Evolutionary conservation across 2,888 invertebrate species (phyloP).

Genomic region (Latrodectus elegans): DNA sequence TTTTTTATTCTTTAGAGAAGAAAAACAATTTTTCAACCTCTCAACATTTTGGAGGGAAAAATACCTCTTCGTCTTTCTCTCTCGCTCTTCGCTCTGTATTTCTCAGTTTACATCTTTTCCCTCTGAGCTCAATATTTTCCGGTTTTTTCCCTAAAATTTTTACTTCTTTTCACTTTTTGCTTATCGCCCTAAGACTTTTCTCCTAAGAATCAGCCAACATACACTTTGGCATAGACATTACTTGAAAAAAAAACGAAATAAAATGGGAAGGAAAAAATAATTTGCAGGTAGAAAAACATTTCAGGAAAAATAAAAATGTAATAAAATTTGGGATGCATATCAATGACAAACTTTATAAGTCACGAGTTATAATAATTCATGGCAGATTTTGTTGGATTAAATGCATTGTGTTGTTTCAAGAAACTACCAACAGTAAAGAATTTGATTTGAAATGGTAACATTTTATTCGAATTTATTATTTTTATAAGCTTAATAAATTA

Average conservation of each 20-base stretch:
- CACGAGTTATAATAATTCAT: too few relatives aligned
- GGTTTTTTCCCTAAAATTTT: conserved; percentile 31
- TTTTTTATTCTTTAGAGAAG: conserved; percentile 14
- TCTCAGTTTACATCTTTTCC: conserved; percentile 50
- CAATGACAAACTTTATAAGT: conserved; percentile 10
- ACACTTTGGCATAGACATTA: conserved; percentile 9
- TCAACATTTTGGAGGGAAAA: conserved; percentile 41
- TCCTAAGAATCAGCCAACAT: neutral
- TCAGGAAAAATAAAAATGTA: too few relatives aligned
- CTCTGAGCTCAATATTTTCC: conserved; percentile 47
- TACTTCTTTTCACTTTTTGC: neutral
- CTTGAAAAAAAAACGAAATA: conserved; percentile 1
- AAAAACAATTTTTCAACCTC: conserved; percentile 50
- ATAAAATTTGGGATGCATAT: conserved; percentile 17
- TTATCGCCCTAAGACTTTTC: conserved; percentile 36
- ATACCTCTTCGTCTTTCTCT: conserved; percentile 6
- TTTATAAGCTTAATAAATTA: too few relatives aligned
- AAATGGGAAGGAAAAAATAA: neutral
- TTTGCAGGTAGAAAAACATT: neutral
- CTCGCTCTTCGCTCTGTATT: conserved; percentile 35
- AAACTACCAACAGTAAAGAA: too few relatives aligned
- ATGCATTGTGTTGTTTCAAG: too few relatives aligned
- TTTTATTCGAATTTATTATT: too few relatives aligned
- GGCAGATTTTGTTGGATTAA: too few relatives aligned
- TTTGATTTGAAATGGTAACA: too few relatives aligned